These are phyloP conservation scores for Psittacus erithacus DNA, from an alignment of 2,113 vertebrate species.

Conservation along the genomic window DNA sequence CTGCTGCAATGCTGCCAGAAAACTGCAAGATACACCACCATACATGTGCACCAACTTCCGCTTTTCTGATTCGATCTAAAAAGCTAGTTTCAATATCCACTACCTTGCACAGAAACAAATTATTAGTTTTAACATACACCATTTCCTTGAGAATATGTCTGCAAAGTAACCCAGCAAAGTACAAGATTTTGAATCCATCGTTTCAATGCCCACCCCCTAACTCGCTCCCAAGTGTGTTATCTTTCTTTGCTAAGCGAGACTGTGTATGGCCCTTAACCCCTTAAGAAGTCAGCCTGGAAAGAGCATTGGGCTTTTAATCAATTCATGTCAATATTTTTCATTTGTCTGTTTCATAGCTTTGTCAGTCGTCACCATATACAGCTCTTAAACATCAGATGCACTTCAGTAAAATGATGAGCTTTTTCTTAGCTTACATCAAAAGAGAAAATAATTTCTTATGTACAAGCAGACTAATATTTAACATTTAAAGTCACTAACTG, in stretches of 20 bases:
- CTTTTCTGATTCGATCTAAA: neutral
- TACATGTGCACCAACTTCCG: accelerated
- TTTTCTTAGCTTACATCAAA: neutral
- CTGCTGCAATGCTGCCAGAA: neutral
- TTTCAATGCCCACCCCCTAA: neutral
- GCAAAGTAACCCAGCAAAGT: neutral
- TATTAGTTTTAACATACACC: neutral
- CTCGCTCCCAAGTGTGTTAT: neutral
- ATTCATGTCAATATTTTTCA: neutral
- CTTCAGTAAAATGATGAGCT: neutral
- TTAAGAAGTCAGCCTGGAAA: neutral
- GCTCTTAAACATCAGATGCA: neutral
- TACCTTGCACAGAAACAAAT: neutral
- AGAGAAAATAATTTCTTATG: neutral
- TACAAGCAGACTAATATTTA: neutral
- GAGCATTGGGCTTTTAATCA: neutral
- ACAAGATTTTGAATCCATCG: neutral
- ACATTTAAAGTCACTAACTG: neutral
- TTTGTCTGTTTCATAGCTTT: neutral
- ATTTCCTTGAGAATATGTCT: neutral
- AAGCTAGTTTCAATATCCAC: neutral
- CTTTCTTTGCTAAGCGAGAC: neutral
- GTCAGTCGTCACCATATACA: neutral
- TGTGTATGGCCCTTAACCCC: neutral
- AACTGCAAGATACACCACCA: neutral